Evolutionary conservation across 2,113 vertebrate genomes (phyloP), one percentile per base, ranked within the genome.

Genomic region (Synodontis membranacea): DNA sequence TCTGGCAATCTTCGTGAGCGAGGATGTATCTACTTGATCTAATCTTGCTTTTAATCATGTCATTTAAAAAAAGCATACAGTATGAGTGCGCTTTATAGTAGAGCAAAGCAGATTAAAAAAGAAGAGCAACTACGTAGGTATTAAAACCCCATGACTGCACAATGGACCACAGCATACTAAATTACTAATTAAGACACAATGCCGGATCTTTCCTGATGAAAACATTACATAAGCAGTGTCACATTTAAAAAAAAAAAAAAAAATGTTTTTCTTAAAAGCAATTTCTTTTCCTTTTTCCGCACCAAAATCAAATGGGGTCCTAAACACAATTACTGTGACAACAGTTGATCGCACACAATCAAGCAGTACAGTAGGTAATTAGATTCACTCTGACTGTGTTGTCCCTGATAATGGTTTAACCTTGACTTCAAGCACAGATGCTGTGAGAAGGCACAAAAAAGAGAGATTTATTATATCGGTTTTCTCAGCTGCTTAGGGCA

Each of bases 301-400:
- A 31, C 60, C 62, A 66, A 66, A 66, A 66, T 72, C 31, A 87
- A 75, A 87, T 21, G 1, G 42, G 37, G 80, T 15, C 46, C 78
- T 72, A 82, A 85, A 82, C 62, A 87, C 79, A 85, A 52, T 80
- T 83, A 87, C 39, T 76, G 52, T 78, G 34, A 83, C 42, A 64
- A 42, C 28, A 56, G 76, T 44, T 70, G 86, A 85, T 80, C 66
- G 64, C 34, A 68, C 48, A 88, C 86, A 89, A 89, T 88, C 81
- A 83, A 86, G 84, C 84, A 86, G 76, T 85, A 81, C 80, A 75
- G 86, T 79, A 86, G 84, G 84, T 87, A 87, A 89, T 88, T 87
- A 89, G 88, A 86, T 83, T 48, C 64, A 75, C 74, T 88, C 84
- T 85, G 79, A 81, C 75, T 54, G 54, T 70, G 64, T 74, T 83